phyloP scores from a whole-genome alignment of 2,797 vertebrate genomes.

The Takifugu rubripes region DNA sequence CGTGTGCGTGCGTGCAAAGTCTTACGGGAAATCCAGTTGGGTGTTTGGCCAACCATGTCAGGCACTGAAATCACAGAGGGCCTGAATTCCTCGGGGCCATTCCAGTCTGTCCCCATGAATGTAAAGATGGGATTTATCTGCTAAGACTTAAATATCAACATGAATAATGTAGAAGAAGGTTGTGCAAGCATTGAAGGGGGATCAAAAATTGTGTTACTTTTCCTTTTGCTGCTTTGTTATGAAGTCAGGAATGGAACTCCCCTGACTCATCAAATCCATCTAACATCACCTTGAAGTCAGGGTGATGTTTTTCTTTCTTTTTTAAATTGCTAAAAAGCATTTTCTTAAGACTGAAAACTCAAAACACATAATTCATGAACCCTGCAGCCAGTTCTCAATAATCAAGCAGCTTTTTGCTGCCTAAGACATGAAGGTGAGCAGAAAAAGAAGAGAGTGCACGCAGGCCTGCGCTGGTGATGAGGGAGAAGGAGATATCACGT shows the following conservation, averaged over 20 bases:
- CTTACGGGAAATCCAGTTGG: slow-evolving; percentile 61
- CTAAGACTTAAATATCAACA: slow-evolving; percentile 54
- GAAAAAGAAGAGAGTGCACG: slow-evolving; percentile 28
- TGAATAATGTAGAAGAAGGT: slow-evolving; percentile 66
- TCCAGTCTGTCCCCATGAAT: slow-evolving; percentile 63
- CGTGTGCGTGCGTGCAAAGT: slow-evolving; percentile 9
- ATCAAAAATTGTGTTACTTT: slow-evolving; percentile 47
- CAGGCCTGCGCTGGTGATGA: slow-evolving; percentile 38
- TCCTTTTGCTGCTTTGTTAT: slow-evolving; percentile 38
- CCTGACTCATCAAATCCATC: slow-evolving; percentile 43
- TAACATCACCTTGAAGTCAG: slow-evolving; percentile 21
- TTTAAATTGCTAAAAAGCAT: slow-evolving; percentile 24
- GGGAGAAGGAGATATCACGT: slow-evolving; percentile 33
- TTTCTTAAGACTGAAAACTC: slow-evolving; percentile 21
- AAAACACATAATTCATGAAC: slow-evolving; percentile 36
- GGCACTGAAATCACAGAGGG: slow-evolving; percentile 65
- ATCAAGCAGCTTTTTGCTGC: slow-evolving; percentile 12
- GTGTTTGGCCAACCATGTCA: slow-evolving; percentile 69
- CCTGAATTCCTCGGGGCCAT: slow-evolving; percentile 51
- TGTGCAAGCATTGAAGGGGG: slow-evolving; percentile 33
- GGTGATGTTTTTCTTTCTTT: slow-evolving; percentile 13
- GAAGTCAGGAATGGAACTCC: slow-evolving; percentile 27
- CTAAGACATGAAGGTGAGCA: slow-evolving; percentile 3
- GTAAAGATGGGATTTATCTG: slow-evolving; percentile 66
- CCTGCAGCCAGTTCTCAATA: slow-evolving; percentile 17